These are phyloP conservation scores for Rhingia campestris DNA, from an alignment of 2,888 invertebrate species.

Conservation along the genomic window DNA sequence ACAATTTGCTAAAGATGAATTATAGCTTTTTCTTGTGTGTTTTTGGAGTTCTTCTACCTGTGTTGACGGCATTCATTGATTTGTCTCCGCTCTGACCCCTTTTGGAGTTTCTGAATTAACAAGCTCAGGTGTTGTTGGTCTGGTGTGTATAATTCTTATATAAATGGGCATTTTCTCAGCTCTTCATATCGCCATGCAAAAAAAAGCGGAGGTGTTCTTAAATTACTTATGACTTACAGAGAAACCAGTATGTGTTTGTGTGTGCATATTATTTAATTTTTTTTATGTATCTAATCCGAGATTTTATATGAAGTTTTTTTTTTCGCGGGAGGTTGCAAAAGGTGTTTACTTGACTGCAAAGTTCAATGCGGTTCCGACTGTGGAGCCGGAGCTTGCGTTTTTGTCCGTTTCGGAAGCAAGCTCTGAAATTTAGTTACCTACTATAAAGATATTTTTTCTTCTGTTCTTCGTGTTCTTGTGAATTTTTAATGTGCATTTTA, in stretches of 20 bases:
- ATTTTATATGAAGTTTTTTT: slow-evolving; percentile 11
- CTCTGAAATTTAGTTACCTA: neutral
- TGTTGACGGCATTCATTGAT: slow-evolving; percentile 46
- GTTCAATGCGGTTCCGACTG: slow-evolving; percentile 74
- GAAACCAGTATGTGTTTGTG: slow-evolving; percentile 18
- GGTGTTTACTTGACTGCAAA: slow-evolving; percentile 77
- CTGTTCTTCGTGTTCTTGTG: slow-evolving; percentile 15
- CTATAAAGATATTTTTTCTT: slow-evolving; percentile 10
- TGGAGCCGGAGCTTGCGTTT: slow-evolving; percentile 55
- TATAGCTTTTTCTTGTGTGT: slow-evolving; percentile 17
- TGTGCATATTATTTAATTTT: slow-evolving; percentile 42
- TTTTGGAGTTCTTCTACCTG: slow-evolving; percentile 18
- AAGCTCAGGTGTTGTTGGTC: slow-evolving; percentile 53
- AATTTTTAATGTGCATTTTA: slow-evolving; percentile 28
- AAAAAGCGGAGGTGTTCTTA: slow-evolving; percentile 69
- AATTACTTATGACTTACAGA: slow-evolving; percentile 42
- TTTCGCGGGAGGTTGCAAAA: slow-evolving; percentile 61
- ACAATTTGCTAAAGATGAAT: neutral
- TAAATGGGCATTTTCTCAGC: slow-evolving; percentile 67
- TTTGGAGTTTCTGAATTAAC: slow-evolving; percentile 50
- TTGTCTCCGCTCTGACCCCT: slow-evolving; percentile 54
- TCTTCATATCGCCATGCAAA: slow-evolving; percentile 60
- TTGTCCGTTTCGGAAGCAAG: slow-evolving; percentile 32
- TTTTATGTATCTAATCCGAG: slow-evolving; percentile 42
- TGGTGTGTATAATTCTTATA: slow-evolving; percentile 33